These are phyloP conservation scores for Pachliopta kotzebuea DNA, from an alignment of 2,888 invertebrate genomes.

Conservation along the genomic window DNA sequence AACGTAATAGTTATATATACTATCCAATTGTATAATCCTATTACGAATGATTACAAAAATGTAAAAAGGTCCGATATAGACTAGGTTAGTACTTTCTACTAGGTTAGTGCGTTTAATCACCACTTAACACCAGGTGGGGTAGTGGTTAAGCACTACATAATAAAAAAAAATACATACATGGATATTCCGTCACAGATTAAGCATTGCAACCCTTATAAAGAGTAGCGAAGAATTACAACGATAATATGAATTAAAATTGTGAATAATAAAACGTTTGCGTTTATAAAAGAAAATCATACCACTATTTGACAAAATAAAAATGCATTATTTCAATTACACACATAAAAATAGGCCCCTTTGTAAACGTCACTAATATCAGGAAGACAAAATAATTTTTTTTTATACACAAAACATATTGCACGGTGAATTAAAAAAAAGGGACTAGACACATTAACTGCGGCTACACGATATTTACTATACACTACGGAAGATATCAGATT, in stretches of 20 bases:
- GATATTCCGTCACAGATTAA: slow-evolving; percentile 20
- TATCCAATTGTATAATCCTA: slow-evolving; percentile 4
- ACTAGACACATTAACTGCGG: slow-evolving; percentile 25
- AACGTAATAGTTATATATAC: not conserved
- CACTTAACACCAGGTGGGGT: too few relatives aligned
- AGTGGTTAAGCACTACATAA: not conserved
- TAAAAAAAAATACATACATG: not conserved
- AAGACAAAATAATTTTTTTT: slow-evolving; percentile 46
- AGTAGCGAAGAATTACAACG: slow-evolving; percentile 33
- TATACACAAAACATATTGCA: slow-evolving; percentile 44
- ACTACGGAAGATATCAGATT: slow-evolving; percentile 28
- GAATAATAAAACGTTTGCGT: slow-evolving; percentile 36
- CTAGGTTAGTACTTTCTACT: slow-evolving; percentile 5
- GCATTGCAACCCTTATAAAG: slow-evolving; percentile 26
- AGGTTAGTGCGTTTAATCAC: not conserved
- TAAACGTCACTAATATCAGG: slow-evolving; percentile 41
- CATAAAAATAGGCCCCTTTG: slow-evolving; percentile 39
- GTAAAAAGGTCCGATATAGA: slow-evolving; percentile 1
- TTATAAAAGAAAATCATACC: slow-evolving; percentile 33
- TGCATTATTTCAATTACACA: slow-evolving; percentile 42
- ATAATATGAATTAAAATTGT: slow-evolving; percentile 40
- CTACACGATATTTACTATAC: slow-evolving; percentile 10
- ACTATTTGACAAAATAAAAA: slow-evolving; percentile 43
- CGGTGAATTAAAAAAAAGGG: slow-evolving; percentile 28
- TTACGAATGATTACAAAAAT: not conserved